Evolutionary conservation across 2,888 invertebrate genomes (phyloP).

Genomic region (Sinelater perroti): DNA sequence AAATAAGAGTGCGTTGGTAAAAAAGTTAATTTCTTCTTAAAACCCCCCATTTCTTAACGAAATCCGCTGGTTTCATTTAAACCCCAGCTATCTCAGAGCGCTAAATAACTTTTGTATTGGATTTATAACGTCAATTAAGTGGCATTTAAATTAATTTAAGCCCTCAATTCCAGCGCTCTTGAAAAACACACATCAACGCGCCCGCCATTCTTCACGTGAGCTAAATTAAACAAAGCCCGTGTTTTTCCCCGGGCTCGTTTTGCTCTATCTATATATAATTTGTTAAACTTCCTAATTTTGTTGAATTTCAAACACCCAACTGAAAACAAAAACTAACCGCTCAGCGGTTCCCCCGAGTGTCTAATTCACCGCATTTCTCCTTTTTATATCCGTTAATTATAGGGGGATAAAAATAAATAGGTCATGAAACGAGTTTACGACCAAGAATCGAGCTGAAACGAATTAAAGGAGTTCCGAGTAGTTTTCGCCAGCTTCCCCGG

Average conservation of each 20-base stretch:
- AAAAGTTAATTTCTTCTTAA: no score
- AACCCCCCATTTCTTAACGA: no score
- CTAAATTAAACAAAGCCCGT: no score
- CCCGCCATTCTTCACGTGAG: no score
- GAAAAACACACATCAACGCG: not conserved
- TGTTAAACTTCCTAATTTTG: not conserved
- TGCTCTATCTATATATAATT: not conserved
- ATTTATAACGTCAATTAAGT: slow-evolving; percentile 10
- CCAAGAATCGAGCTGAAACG: not conserved
- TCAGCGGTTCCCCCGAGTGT: no score
- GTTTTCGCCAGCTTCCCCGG: not conserved
- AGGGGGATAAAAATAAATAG: not conserved
- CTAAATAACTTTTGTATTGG: not conserved
- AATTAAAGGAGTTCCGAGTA: not conserved
- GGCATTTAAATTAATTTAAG: slow-evolving; percentile 7
- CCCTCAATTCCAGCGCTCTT: not conserved
- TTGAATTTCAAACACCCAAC: no score
- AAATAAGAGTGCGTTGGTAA: no score
- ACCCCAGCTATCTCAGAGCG: no score
- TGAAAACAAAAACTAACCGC: no score
- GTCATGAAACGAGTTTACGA: slow-evolving; percentile 1
- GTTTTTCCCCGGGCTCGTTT: not conserved
- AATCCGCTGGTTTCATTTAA: no score
- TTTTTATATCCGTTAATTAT: no score
- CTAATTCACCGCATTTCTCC: no score